Evolutionary conservation across 2,113 vertebrate genomes (phyloP).

Genomic region (Sylvietta virens): DNA sequence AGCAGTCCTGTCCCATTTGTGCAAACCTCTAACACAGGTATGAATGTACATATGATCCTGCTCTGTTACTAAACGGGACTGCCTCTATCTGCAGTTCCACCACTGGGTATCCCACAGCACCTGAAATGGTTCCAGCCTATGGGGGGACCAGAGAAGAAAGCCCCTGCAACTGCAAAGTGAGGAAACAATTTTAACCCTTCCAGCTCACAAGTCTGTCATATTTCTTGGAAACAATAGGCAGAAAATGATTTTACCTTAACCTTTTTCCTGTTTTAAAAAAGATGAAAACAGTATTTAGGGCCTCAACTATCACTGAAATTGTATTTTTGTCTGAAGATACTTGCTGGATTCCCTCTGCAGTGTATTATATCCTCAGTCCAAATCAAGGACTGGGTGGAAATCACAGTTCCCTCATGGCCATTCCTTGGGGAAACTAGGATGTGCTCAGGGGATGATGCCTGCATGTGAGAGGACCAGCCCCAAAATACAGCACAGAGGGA

Average conservation of each 20-base stretch:
- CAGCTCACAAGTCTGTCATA: background rate
- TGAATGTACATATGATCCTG: background rate
- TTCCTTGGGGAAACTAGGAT: background rate
- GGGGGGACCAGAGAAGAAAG: background rate
- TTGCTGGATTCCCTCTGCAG: background rate
- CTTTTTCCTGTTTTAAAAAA: background rate
- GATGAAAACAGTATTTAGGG: background rate
- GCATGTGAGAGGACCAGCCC: background rate
- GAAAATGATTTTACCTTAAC: background rate
- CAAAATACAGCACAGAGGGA: background rate
- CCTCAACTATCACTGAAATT: background rate
- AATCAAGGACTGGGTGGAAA: background rate
- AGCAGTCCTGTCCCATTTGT: too few species aligned
- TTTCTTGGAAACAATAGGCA: background rate
- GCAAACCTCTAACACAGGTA: too few species aligned
- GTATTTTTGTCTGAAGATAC: background rate
- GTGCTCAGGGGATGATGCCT: background rate
- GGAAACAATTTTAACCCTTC: background rate
- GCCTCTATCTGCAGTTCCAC: background rate
- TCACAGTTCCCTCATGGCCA: accelerated
- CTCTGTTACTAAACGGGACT: background rate
- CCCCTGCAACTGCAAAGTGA: background rate
- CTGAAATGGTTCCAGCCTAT: background rate
- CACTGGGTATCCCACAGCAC: background rate
- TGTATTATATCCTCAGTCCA: background rate